Conservation (phyloP, 64 coral and sea anemone species). For the Anthopleura sola region DNA sequence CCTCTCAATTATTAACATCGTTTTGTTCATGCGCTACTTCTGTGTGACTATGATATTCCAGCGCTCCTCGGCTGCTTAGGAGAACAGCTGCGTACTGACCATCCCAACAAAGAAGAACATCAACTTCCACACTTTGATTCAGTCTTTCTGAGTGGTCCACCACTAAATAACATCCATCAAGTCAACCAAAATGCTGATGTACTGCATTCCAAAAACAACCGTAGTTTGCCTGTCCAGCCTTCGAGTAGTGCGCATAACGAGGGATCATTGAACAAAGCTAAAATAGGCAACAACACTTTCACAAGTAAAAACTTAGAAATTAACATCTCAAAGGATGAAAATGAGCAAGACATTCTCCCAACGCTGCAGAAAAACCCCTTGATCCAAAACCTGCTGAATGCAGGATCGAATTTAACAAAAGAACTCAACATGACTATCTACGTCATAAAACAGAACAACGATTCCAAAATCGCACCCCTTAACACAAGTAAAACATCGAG, state of each 20-base stretch:
- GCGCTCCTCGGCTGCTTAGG: background rate
- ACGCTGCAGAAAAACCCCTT: background rate
- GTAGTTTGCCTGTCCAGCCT: background rate
- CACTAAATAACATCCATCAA: background rate
- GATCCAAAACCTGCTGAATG: background rate
- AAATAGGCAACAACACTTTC: background rate
- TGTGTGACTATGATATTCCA: background rate
- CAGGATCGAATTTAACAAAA: background rate
- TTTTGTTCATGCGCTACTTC: no score
- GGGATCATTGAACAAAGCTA: background rate
- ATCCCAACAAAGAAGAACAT: background rate
- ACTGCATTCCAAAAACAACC: background rate
- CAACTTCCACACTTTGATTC: background rate
- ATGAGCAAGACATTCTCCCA: background rate
- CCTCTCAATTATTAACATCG: background rate
- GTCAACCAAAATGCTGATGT: background rate
- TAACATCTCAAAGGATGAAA: background rate
- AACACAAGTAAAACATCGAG: background rate
- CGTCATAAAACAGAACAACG: background rate
- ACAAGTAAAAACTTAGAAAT: background rate
- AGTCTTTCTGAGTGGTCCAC: background rate
- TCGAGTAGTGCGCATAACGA: background rate
- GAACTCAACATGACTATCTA: background rate
- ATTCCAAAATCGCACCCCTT: background rate
- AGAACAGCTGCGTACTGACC: background rate